phyloP scores from a whole-genome alignment of 2,113 vertebrate species.

The Orycteropus afer region DNA sequence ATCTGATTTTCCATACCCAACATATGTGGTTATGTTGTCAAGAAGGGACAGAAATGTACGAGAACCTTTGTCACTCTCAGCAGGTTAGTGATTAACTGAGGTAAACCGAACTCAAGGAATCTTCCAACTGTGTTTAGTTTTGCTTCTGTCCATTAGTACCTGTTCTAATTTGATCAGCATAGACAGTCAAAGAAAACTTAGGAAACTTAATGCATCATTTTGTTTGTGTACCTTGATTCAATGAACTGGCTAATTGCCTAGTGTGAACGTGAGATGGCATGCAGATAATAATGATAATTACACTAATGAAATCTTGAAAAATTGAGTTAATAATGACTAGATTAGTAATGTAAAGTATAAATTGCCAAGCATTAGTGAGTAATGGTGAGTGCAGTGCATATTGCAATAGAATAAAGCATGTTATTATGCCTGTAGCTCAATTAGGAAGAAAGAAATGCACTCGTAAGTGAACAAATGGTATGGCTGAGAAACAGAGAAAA shows the following conservation, averaged over 20 bases:
- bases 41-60: rapidly evolving
- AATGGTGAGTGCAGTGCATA: neutral
- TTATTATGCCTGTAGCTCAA: neutral
- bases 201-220: neutral
- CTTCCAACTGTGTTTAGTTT: neutral
- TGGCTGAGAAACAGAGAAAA: neutral
- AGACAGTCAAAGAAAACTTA: neutral
- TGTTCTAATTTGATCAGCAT: neutral
- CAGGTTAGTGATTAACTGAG: too few species aligned
- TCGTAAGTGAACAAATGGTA: neutral
- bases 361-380: neutral
- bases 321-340: neutral
- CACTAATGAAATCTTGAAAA: neutral
- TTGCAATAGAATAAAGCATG: neutral
- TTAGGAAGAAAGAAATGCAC: neutral
- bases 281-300: neutral
- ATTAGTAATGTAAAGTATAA: neutral
- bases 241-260: neutral
- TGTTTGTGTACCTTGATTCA: neutral
- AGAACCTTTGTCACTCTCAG: rapidly evolving
- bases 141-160: neutral
- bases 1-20: neutral
- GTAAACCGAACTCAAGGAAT: neutral
- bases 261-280: neutral
- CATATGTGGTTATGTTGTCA: rapidly evolving